Evolutionary conservation across 2,797 vertebrate species (phyloP), one percentile per base, ranked within the genome.

Genomic region (Aeoliscus strigatus): DNA sequence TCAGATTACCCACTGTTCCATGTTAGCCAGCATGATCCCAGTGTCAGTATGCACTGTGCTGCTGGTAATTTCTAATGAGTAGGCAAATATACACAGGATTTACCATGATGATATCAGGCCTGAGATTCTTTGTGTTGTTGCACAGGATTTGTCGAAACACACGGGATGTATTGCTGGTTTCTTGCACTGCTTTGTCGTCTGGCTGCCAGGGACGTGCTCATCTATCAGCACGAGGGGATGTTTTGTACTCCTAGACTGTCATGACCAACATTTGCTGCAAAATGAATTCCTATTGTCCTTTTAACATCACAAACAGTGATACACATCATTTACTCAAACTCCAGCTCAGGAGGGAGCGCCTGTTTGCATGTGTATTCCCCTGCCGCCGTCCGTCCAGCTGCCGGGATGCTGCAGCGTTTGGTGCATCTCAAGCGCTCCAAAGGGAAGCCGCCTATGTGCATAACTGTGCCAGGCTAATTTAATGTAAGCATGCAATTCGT

Each of bases 61-160:
- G 39, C 37, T 42, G 35, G 24, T 66, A 51, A 67, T 73, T 61
- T 58, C 51, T 51, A 66, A 39, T 66, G 72, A 77, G 57, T 43
- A 52, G 63, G 57, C 58, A 78, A 81, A 82, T 73, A 67, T 38
- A 43, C 28, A 61, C 23, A 43, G 42, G 51, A 67, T 75, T 23
- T 23, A 23, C 21, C 8, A 8, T 23, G 21, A 23, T 23, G 8
- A 23, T 23, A 23, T 23, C n/a, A n/a, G n/a, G n/a, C n/a, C 8
- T 23, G 21, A 23, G 21, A 23, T 23, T 23, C 21, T 23, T 4
- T 23, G 21, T 4, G 21, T 23, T 23, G 10, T 29, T 48, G 13
- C n/a, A 1, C 36, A 33, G 16, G 35, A 39, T 61, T 55, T 41
- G 44, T 14, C 11, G 27, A 59, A 31, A 41, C 9, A 40, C 7